phyloP scores from a whole-genome alignment of 1,140 invertebrate species.

The Euura saliciscinereae region DNA sequence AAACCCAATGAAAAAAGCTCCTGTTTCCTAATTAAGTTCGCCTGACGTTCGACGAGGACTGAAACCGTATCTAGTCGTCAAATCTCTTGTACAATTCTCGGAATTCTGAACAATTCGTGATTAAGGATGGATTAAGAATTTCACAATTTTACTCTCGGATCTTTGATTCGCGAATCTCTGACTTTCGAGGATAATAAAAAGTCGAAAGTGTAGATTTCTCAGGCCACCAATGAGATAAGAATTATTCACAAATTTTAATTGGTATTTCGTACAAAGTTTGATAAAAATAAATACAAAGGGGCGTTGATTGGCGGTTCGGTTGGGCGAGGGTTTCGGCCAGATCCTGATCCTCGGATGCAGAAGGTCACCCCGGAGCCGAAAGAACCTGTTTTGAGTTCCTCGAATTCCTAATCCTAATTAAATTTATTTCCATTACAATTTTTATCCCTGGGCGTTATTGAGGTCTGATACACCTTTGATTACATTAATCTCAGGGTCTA shows the following conservation, averaged over 20 bases:
- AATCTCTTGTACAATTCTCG: background rate
- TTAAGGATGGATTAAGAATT: background rate
- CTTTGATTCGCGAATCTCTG: background rate
- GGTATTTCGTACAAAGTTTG: slow-evolving; percentile 16
- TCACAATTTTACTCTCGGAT: background rate
- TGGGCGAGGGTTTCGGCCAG: slow-evolving; percentile 18
- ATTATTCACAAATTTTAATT: slow-evolving; percentile 20
- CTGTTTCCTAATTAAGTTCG: background rate
- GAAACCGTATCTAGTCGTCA: background rate
- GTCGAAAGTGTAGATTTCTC: background rate
- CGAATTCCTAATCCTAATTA: slow-evolving; percentile 60
- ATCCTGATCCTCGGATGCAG: slow-evolving; percentile 17
- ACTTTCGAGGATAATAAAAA: slow-evolving; percentile 5
- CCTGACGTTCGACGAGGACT: background rate
- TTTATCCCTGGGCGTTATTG: slow-evolving; percentile 5
- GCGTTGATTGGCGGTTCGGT: slow-evolving; percentile 4
- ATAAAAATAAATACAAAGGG: slow-evolving; percentile 19
- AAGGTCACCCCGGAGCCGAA: slow-evolving; percentile 33
- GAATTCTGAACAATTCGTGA: background rate
- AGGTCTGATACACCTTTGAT: background rate
- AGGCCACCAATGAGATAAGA: background rate
- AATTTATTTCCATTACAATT: slow-evolving; percentile 54
- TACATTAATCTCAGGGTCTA: background rate
- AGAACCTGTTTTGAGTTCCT: slow-evolving; percentile 44
- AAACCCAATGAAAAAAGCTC: background rate